Percentiles rank a stretch among this genome's conserved stretches.
These are phyloP conservation scores for Seira sanloemensis DNA, from an alignment of 2,888 invertebrate species.

Conservation along the genomic window DNA sequence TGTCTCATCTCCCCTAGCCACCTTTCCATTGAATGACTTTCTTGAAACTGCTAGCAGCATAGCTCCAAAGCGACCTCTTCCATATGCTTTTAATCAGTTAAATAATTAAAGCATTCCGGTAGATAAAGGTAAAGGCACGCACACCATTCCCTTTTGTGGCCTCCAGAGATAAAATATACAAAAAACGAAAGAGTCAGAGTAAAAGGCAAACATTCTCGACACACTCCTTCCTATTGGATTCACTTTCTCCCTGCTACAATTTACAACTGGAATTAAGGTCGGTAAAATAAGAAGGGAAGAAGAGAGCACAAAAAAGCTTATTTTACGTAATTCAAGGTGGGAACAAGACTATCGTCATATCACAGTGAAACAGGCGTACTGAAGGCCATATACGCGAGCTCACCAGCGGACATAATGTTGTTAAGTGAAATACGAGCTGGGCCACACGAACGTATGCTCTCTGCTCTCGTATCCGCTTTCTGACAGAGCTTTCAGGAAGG, in stretches of 20 bases:
- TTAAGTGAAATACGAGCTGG: constrained; percentile 55
- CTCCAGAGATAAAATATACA: too few relatives aligned
- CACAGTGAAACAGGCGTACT: neutral
- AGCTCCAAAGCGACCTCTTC: too few relatives aligned
- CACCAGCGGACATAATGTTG: constrained; percentile 32
- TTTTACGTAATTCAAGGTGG: constrained; percentile 48
- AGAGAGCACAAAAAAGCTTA: neutral
- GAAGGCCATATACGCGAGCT: too few relatives aligned
- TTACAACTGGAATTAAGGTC: constrained; percentile 14
- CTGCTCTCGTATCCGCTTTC: neutral
- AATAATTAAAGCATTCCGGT: constrained; percentile 38
- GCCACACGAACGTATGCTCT: neutral
- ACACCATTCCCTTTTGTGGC: too few relatives aligned
- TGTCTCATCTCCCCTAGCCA: too few relatives aligned
- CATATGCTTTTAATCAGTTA: constrained; percentile 34
- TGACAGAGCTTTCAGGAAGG: neutral
- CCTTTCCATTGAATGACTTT: too few relatives aligned
- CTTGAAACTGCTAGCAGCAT: too few relatives aligned
- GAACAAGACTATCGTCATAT: constrained; percentile 27
- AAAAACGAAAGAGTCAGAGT: too few relatives aligned
- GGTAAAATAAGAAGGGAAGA: constrained; percentile 13
- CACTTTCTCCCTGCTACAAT: neutral
- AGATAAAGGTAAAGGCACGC: too few relatives aligned
- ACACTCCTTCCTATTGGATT: neutral
- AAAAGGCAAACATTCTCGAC: too few relatives aligned